phyloP scores from a whole-genome alignment of 2,797 vertebrate genomes.

The Epinephelus coioides region DNA sequence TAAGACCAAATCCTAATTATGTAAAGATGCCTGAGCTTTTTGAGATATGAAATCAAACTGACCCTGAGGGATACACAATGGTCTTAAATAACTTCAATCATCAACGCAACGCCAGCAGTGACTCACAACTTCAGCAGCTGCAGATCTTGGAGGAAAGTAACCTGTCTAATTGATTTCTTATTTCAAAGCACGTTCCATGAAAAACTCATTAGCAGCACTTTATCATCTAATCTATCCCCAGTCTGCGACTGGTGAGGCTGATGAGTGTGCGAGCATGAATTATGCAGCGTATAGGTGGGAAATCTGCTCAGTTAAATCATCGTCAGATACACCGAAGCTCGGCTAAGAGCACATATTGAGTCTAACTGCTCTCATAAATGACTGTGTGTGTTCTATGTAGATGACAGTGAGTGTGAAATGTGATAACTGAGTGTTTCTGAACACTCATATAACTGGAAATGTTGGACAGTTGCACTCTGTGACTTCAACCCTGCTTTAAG shows the following conservation, averaged over 20 bases:
- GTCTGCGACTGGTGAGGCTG: conserved; percentile 35
- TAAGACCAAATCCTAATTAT: not conserved
- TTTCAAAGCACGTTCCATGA: conserved; percentile 46
- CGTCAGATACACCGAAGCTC: conserved; percentile 22
- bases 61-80: too few relatives aligned
- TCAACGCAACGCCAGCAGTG: not conserved
- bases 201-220: conserved; percentile 65
- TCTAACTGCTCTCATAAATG: conserved; percentile 14
- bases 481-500: not conserved
- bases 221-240: conserved; percentile 58
- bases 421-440: too few relatives aligned
- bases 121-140: conserved; percentile 21
- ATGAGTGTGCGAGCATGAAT: conserved; percentile 60
- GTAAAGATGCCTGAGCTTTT: not conserved
- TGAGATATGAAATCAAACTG: not conserved
- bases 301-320: conserved; percentile 50
- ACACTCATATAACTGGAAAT: too few relatives aligned
- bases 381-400: not conserved
- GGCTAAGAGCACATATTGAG: conserved; percentile 21
- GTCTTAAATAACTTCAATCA: conserved; percentile 26
- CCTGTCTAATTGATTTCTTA: conserved; percentile 24
- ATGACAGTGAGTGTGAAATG: not conserved
- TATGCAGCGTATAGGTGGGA: conserved; percentile 60
- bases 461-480: too few relatives aligned
- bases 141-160: conserved; percentile 37